A percentile compares a stretch with the other conserved stretches of the same genome.
Evolutionary conservation across 2,888 invertebrate genomes (phyloP).

Genomic region (Argyra leucocephala): DNA sequence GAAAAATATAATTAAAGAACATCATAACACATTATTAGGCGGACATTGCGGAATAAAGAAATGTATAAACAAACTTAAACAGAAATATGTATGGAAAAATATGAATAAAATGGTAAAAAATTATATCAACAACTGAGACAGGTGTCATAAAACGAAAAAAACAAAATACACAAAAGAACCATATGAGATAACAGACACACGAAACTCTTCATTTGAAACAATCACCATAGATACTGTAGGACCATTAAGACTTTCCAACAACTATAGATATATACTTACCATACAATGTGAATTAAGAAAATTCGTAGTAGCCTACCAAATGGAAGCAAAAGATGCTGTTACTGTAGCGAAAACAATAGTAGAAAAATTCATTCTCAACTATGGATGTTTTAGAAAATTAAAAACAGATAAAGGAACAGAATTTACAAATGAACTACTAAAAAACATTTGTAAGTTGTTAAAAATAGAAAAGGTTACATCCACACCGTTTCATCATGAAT

Average conservation of each 20-base stretch:
- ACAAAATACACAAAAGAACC: conserved; percentile 18
- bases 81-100: no score
- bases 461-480: conserved; percentile 18
- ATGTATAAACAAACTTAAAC: no score
- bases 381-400: no score
- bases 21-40: no score
- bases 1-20: no score
- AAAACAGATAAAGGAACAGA: conserved; percentile 19
- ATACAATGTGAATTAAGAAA: no score
- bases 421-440: conserved; percentile 17
- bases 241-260: conserved; percentile 14
- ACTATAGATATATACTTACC: conserved; percentile 15
- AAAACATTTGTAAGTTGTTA: conserved; percentile 17
- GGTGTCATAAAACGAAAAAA: conserved; percentile 15
- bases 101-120: conserved; percentile 12
- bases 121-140: conserved; percentile 13
- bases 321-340: no score
- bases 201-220: conserved; percentile 18
- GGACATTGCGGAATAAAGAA: no score
- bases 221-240: conserved; percentile 18
- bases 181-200: no score
- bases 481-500: conserved; percentile 19
- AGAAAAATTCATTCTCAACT: no score
- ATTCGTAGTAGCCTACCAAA: no score
- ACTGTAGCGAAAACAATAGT: no score